Evolutionary conservation across 2,888 invertebrate species (phyloP).

Genomic region (Eilema griseolum): DNA sequence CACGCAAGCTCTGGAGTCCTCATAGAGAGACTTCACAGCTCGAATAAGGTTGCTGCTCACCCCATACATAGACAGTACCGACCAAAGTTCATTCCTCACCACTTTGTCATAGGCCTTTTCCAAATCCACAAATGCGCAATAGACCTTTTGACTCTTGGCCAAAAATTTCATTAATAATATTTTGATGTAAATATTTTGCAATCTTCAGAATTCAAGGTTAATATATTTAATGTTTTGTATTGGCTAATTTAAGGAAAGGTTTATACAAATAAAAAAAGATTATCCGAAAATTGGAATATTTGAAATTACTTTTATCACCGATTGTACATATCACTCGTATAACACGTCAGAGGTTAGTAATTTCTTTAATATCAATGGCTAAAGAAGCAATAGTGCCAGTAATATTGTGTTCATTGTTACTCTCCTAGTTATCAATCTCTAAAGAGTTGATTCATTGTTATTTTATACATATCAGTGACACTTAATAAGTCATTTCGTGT

Average conservation of each 20-base stretch:
- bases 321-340: neutral
- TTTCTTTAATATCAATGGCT: neutral
- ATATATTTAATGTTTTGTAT: neutral
- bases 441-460: constrained; percentile 40
- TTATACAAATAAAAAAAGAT: neutral
- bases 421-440: constrained; percentile 34
- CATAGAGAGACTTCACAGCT: too few species aligned
- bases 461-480: constrained; percentile 46
- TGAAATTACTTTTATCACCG: neutral
- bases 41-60: too few species aligned
- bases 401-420: neutral
- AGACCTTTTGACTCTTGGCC: too few species aligned
- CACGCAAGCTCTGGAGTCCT: too few species aligned
- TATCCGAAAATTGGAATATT: neutral
- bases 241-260: neutral
- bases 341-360: neutral
- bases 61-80: too few species aligned
- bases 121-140: too few species aligned
- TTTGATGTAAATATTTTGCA: too few species aligned
- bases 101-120: too few species aligned
- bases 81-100: too few species aligned
- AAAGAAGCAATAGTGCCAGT: neutral
- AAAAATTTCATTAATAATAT: too few species aligned
- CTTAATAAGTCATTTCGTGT: constrained; percentile 59
- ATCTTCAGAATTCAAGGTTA: neutral